These are phyloP conservation scores for Brachyptera putata DNA, from an alignment of 2,888 invertebrate species.

Conservation along the genomic window DNA sequence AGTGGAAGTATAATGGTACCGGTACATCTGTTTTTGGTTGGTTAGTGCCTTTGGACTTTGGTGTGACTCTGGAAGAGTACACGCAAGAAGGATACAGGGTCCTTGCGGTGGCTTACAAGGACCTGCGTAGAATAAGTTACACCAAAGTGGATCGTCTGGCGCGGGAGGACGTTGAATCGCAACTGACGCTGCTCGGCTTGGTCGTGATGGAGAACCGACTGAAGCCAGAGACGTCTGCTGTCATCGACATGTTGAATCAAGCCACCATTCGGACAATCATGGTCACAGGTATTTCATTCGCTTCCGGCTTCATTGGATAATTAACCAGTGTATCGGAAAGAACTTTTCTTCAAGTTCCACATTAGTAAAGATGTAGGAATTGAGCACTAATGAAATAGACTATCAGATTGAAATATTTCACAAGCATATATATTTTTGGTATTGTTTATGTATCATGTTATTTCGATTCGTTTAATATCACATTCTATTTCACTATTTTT, in stretches of 20 bases:
- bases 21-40: no score
- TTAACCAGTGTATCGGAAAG: no score
- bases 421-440: no score
- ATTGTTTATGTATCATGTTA: no score
- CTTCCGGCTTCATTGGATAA: background rate
- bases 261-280: conserved; percentile 92
- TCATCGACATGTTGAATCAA: conserved; percentile 71
- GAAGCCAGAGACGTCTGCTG: conserved; percentile 80
- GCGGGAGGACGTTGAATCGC: conserved; percentile 74
- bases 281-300: conserved; percentile 72
- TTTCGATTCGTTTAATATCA: no score
- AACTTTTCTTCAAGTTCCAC: no score
- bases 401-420: no score
- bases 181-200: conserved; percentile 78
- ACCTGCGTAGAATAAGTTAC: conserved; percentile 61
- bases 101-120: conserved; percentile 78
- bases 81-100: conserved; percentile 92
- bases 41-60: conserved; percentile 76
- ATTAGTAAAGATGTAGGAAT: no score
- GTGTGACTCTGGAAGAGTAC: conserved; percentile 72
- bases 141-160: conserved; percentile 70
- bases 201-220: conserved; percentile 93
- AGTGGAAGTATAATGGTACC: no score
- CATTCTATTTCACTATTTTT: no score
- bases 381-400: no score